Evolutionary conservation across 1,140 invertebrate genomes (phyloP), one percentile per base, ranked within the genome.

Genomic region (Sweltsa coloradensis): DNA sequence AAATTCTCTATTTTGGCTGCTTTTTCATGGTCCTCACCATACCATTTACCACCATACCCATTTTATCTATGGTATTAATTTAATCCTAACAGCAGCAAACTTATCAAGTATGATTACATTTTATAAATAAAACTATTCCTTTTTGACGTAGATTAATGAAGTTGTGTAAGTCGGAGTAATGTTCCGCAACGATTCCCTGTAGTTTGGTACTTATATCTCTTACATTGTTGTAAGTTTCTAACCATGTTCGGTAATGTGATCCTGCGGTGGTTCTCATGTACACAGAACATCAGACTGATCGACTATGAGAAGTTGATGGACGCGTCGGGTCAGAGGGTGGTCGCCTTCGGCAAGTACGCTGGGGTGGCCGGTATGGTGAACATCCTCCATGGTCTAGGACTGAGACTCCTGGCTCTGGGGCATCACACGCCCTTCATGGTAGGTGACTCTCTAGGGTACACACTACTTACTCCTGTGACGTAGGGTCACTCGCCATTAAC

Each of bases 351-450:
- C 0, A 97, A 97, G 64, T 99, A 97, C 68, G 96, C 96, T 0
- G 94, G 96, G 2, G 90, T 99, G 2, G 92, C 95, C 16, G 97
- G 97, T 2, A 98, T 97, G 84, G 89, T 99, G 22, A 97, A 99
- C 60, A 98, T 99, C 53, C 70, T 99, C 1, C 95, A 99, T 60
- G 96, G 97, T 3, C 66, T 99, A 9, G 48, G 48, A 19, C 70
- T 99, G 1, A 70, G 97, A 34, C 70, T 99, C 0, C 63, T 99
- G 25, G 97, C 96, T 0, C 62, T 99, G 3, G 97, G 96, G 2
- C 95, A 99, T 67, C 95, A 99, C 60, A 99, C 97, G 0, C 96
- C 96, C 1, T 98, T 99, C 60, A 97, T 99, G 94, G 86, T 89
- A 72, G 65, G 56, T 58, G 16, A 31, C n/a, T n/a, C n/a, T n/a